Base-by-base conservation (phyloP, 2,113 vertebrate genomes). In the Clarias macrocephalus region DNA sequence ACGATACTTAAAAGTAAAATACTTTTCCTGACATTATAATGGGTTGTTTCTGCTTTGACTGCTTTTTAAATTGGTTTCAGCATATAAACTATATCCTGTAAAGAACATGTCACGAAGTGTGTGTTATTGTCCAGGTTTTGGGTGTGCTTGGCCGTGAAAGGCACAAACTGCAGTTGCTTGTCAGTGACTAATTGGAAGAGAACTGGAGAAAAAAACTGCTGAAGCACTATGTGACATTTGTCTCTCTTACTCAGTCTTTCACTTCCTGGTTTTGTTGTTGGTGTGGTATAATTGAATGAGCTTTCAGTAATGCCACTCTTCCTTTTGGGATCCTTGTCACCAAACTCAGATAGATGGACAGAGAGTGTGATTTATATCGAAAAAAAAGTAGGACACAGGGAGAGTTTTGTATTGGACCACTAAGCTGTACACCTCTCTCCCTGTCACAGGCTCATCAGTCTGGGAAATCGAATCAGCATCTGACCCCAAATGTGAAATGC, bases 251-350 rank as follows among this genome's bases (percentile, higher is more conserved):
- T 82, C 25, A 79, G 16, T 70, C 25, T 28, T 42, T 84, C 37
- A 59, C 25, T 37, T 28, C 18, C 52, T 57, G 1, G 1, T 80
- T 81, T 60, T 60, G 23, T 57, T 33, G 62, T 10, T 87, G 25
- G 54, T 30, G 68, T 33, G 57, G 80, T 82, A 16, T 87, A 87
- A 87, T 54, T 87, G 68, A 87, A 73, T 68, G 19, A 54, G 86
- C 80, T 52, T 81, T 75, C 42, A n/a, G 13, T 62, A 75, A 82
- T 70, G 56, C 12, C 65, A 80, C 23, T 80, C 62, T 80, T 80
- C 12, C 3, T 68, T 65, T 80, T 80, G 62, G 12, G 42, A 30
- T 79, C 30, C 37, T 52, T 85, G 73, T 85, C 59, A 81, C 76
- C 73, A 30, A 11, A 81, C 28, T 33, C 42, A 72, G 33, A 73